A percentile compares a stretch with the other conserved stretches of the same genome.
phyloP scores from a whole-genome alignment of 2,888 invertebrate species.

The Sinelater perroti region DNA sequence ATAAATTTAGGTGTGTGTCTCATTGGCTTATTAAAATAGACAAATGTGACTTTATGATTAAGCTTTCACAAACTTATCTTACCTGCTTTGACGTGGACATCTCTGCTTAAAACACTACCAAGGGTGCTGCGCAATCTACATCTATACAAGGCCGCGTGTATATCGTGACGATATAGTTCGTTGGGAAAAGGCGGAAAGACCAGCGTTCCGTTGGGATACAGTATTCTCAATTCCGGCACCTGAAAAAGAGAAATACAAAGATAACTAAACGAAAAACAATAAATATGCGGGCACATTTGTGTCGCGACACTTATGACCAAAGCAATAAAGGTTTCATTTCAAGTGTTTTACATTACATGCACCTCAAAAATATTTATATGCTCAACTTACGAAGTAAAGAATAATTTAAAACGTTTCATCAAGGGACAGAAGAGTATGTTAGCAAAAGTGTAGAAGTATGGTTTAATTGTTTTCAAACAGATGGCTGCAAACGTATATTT shows the following conservation, averaged over 20 bases:
- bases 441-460: no score
- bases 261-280: no score
- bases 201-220: slow-evolving; percentile 84
- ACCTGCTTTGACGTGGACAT: slow-evolving; percentile 91
- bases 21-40: not conserved
- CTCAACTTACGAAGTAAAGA: no score
- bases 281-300: no score
- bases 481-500: no score
- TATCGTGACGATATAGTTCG: slow-evolving; percentile 81
- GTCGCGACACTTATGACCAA: no score
- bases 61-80: slow-evolving; percentile 52
- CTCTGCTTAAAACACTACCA: slow-evolving; percentile 82
- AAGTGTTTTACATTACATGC: no score
- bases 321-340: no score
- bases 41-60: not conserved
- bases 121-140: slow-evolving; percentile 74
- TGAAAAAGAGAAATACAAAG: slow-evolving; percentile 58
- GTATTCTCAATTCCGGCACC: slow-evolving; percentile 76
- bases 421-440: no score
- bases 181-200: slow-evolving; percentile 86
- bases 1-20: not conserved
- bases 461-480: no score
- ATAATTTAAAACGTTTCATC: no score
- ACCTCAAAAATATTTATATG: no score
- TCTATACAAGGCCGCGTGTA: slow-evolving; percentile 86